Conservation (phyloP, 2,797 vertebrate species). For the Vireo griseus region DNA sequence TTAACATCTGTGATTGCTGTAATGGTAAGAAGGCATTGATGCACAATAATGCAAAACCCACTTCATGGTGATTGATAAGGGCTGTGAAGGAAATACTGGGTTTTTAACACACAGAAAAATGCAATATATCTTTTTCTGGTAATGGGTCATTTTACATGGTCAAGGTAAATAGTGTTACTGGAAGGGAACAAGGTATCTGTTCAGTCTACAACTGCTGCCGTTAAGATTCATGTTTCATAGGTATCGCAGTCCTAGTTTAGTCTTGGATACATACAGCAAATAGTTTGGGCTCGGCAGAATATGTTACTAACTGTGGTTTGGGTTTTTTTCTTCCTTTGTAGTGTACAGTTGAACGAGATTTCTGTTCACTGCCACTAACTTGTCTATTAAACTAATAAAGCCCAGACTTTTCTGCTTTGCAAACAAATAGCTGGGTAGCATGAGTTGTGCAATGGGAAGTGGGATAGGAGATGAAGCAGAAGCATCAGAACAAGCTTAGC, state of each 20-base stretch:
- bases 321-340: not conserved
- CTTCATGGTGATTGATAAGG: not conserved
- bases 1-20: constrained; percentile 30
- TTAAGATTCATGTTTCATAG: not conserved
- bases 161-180: not conserved
- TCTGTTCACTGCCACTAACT: not conserved
- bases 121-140: not conserved
- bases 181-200: not conserved
- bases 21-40: not conserved
- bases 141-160: not conserved
- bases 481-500: not conserved
- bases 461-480: not conserved
- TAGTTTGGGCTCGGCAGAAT: not conserved
- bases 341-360: not conserved
- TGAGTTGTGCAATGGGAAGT: not conserved
- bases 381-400: not conserved
- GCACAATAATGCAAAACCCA: not conserved
- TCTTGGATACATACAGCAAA: not conserved
- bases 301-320: not conserved
- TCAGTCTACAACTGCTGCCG: not conserved
- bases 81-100: not conserved
- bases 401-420: not conserved
- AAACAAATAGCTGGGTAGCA: not conserved
- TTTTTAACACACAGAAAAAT: not conserved
- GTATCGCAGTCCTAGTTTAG: not conserved